phyloP scores from a whole-genome alignment of 2,888 invertebrate genomes.

The Halocaridina rubra region DNA sequence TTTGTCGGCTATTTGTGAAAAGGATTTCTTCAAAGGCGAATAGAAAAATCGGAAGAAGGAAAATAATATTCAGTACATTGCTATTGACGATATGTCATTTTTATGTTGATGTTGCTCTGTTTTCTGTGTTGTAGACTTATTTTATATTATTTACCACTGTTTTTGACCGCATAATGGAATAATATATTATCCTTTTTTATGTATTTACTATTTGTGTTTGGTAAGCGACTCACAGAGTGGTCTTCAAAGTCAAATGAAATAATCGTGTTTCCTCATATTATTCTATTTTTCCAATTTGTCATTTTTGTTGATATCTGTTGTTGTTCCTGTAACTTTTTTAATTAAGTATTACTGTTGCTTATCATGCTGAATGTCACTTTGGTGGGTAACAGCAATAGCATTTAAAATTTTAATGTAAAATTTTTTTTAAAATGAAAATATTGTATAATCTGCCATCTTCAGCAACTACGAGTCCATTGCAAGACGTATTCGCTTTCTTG shows the following conservation, averaged over 20 bases:
- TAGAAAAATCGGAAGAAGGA: too few relatives aligned
- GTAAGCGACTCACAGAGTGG: not conserved
- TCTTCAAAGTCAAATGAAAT: not conserved
- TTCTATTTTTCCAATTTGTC: not conserved
- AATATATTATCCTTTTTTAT: too few relatives aligned
- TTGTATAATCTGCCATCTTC: too few relatives aligned
- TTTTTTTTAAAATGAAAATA: too few relatives aligned
- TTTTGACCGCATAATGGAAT: not conserved
- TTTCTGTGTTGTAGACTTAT: not conserved
- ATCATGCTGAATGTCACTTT: not conserved
- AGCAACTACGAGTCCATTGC: too few relatives aligned
- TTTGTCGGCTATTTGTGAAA: not conserved
- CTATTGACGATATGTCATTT: not conserved
- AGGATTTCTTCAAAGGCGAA: not conserved
- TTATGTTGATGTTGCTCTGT: not conserved
- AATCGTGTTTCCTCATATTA: not conserved
- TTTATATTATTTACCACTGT: not conserved
- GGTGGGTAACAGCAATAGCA: too few relatives aligned
- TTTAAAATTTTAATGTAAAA: too few relatives aligned
- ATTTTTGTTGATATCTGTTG: not conserved
- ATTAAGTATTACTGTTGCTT: not conserved
- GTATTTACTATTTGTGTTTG: not conserved
- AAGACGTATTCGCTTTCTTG: too few relatives aligned
- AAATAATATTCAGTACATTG: not conserved
- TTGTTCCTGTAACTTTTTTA: not conserved